Evolutionary conservation across 2,797 vertebrate genomes (phyloP).

Genomic region (Myiotriccus ornatus): DNA sequence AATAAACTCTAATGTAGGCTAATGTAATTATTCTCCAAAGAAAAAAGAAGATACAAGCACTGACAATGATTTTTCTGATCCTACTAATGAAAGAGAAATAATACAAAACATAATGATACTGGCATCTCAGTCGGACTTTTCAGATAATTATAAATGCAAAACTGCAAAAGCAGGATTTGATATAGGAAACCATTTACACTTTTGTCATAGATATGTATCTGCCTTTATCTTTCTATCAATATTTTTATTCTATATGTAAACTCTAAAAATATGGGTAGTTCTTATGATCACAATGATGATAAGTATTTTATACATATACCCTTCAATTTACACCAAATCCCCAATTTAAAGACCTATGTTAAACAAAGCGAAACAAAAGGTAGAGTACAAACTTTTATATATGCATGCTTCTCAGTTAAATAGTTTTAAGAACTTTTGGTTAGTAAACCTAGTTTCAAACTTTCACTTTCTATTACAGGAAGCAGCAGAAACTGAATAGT

Average conservation of each 20-base stretch:
- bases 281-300: not conserved
- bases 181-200: not conserved
- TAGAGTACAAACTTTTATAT: not conserved
- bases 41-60: not conserved
- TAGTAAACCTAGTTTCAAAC: not conserved
- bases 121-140: not conserved
- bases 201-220: not conserved
- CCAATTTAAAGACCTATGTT: not conserved
- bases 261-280: fast-evolving
- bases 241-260: not conserved
- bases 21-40: not conserved
- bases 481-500: not conserved
- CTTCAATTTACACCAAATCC: not conserved
- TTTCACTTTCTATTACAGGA: not conserved
- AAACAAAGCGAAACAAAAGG: not conserved
- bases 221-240: not conserved
- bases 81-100: not conserved
- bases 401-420: not conserved
- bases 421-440: not conserved
- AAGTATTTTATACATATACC: not conserved
- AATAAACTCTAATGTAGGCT: not conserved
- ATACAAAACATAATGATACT: not conserved
- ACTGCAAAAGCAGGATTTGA: not conserved
- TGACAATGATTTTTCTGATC: not conserved
- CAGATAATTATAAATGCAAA: not conserved